Evolutionary conservation across 2,113 vertebrate species (phyloP).

Genomic region (Alaudala cheleensis): DNA sequence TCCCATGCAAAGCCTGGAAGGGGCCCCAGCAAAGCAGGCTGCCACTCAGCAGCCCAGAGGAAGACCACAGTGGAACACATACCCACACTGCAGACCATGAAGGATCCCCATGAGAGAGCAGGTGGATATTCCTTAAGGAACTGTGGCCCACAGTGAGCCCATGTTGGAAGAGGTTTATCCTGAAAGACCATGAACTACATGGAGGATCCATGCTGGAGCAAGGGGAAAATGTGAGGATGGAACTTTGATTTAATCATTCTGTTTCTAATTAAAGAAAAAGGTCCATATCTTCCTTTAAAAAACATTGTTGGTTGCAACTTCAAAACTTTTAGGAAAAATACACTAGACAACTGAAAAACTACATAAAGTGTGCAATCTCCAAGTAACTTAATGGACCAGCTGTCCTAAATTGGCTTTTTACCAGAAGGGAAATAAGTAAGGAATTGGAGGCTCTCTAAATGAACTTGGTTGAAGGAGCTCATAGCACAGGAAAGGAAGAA

Average conservation of each 20-base stretch:
- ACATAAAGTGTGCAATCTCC: not conserved
- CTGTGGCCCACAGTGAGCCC: not conserved
- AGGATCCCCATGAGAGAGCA: not conserved
- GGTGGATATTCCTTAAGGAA: not conserved
- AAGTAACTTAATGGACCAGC: not conserved
- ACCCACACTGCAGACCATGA: not conserved
- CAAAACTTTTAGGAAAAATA: not conserved
- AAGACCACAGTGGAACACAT: not conserved
- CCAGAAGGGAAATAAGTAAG: not conserved
- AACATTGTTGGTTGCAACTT: not conserved
- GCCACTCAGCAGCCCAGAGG: rapidly evolving
- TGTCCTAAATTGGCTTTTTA: not conserved
- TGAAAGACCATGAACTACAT: not conserved
- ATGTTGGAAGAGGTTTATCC: not conserved
- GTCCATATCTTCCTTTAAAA: not conserved
- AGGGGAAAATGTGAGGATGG: not conserved
- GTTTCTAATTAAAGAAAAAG: not conserved
- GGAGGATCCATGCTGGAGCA: not conserved
- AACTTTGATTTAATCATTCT: not conserved
- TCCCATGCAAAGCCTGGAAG: not conserved
- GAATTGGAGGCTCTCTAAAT: not conserved
- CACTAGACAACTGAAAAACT: not conserved
- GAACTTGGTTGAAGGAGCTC: not conserved
- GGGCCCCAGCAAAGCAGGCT: not conserved
- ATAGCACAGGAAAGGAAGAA: not conserved